phyloP scores from a whole-genome alignment of 2,113 vertebrate genomes.

The Spea multiplicata region DNA sequence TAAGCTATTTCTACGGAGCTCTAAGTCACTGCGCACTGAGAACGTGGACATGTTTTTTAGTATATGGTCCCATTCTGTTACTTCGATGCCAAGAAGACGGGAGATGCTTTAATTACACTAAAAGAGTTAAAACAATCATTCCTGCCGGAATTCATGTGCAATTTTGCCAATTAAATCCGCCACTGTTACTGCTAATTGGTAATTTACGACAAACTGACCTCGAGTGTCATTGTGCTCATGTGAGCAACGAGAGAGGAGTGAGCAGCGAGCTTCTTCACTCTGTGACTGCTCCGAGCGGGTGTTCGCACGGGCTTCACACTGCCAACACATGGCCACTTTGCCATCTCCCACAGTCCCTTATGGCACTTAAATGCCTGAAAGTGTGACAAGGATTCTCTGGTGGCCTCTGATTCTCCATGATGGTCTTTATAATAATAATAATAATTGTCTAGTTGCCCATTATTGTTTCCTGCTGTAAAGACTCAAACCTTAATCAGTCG shows the following conservation, averaged over 20 bases:
- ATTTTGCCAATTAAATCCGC: not conserved
- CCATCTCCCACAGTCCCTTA: not conserved
- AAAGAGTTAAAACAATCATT: not conserved
- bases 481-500: no score
- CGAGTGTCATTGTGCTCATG: not conserved
- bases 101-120: no score
- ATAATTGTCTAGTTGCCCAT: no score
- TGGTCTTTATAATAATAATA: no score
- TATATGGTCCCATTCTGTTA: no score
- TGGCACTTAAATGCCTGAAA: conserved; percentile 10
- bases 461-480: no score
- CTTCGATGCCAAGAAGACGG: no score
- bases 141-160: not conserved
- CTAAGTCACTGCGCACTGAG: no score
- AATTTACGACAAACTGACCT: not conserved
- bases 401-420: not conserved
- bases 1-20: no score
- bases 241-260: not conserved
- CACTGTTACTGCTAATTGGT: not conserved
- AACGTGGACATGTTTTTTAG: no score
- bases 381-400: not conserved
- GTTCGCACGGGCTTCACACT: conserved; percentile 14
- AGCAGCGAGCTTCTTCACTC: not conserved
- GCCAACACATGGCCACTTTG: not conserved
- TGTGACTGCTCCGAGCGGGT: not conserved